Conservation (phyloP, 2,113 vertebrate species). For the Cyanistes caeruleus region DNA sequence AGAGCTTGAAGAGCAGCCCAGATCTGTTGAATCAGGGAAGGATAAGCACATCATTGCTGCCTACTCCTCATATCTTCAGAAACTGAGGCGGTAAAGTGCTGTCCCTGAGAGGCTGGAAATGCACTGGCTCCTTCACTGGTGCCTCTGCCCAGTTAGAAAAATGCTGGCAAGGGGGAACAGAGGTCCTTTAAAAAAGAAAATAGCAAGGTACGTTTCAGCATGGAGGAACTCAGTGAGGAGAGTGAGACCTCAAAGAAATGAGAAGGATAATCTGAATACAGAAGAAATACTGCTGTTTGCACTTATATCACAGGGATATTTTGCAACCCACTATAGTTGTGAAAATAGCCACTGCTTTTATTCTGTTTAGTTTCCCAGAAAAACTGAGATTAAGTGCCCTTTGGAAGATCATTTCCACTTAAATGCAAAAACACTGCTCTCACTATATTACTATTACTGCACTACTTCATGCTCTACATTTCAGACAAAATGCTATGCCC, state of each 20-base stretch:
- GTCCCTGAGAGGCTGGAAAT: background rate
- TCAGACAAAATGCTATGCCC: background rate
- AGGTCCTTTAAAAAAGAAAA: background rate
- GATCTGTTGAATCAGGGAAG: background rate
- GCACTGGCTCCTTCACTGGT: background rate
- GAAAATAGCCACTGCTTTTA: background rate
- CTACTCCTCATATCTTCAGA: background rate
- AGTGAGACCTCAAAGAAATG: background rate
- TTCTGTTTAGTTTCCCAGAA: background rate
- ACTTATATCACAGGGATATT: background rate
- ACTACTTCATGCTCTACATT: background rate
- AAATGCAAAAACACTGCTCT: background rate
- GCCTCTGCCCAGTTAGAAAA: background rate
- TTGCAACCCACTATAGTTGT: background rate
- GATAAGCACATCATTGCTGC: background rate
- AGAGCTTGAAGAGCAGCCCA: background rate
- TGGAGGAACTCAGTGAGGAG: background rate
- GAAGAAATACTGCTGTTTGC: background rate
- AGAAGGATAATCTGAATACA: background rate
- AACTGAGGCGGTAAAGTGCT: background rate
- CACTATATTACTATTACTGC: background rate
- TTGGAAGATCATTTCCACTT: background rate
- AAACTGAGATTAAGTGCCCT: background rate
- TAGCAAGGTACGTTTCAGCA: fast-evolving
- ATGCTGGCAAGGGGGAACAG: background rate